A percentile compares a stretch with the other conserved stretches of the same genome.
Evolutionary conservation across 2,888 invertebrate genomes (phyloP).

Genomic region (Meiosimyza decipiens): DNA sequence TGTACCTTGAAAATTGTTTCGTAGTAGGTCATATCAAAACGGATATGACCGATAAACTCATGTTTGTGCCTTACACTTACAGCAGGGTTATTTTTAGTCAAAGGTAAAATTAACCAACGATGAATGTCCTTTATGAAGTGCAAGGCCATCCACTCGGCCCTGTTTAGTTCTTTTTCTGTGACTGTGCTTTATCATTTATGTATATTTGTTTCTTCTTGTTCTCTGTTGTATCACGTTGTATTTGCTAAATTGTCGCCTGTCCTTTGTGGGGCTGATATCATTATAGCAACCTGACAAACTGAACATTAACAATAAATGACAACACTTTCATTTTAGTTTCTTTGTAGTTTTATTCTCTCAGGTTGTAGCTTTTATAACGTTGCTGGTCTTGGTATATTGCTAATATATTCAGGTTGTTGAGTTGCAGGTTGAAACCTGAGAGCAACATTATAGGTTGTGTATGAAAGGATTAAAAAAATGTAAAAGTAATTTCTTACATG

Average conservation of each 20-base stretch:
- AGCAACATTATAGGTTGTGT: neutral
- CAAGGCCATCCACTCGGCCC: slow-evolving; percentile 19
- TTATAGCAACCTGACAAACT: slow-evolving; percentile 5
- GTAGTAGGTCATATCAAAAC: too few species aligned
- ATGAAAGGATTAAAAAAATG: neutral
- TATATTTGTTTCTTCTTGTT: neutral
- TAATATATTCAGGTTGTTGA: slow-evolving; percentile 1
- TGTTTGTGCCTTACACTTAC: too few species aligned
- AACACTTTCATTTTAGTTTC: neutral
- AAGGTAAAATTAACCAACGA: neutral
- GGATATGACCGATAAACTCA: too few species aligned
- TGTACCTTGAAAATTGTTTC: too few species aligned
- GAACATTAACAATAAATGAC: neutral
- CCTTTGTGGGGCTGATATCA: neutral
- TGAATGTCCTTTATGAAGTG: slow-evolving; percentile 1
- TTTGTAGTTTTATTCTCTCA: slow-evolving; percentile 9
- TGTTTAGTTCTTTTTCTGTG: neutral
- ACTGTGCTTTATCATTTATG: neutral
- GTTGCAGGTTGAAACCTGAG: slow-evolving; percentile 10
- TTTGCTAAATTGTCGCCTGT: neutral
- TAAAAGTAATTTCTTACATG: too few species aligned
- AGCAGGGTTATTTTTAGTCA: neutral
- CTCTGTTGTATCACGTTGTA: neutral
- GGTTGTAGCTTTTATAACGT: slow-evolving; percentile 1
- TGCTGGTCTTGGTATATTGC: neutral